Conservation (phyloP, 2,888 invertebrate species). For the Perizoma affinitatum region DNA sequence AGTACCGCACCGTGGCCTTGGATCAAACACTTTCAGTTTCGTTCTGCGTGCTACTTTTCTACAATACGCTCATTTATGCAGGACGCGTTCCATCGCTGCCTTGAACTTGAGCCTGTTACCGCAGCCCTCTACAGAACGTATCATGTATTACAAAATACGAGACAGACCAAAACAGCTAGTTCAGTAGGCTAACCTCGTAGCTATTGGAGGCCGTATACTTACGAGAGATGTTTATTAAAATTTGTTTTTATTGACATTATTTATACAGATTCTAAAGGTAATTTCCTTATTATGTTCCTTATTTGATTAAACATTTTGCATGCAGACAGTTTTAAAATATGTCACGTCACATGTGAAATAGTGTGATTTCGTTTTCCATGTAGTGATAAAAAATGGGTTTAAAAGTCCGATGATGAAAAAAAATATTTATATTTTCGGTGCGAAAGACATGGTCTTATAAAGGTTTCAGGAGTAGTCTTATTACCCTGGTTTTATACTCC, state of each 20-base stretch:
- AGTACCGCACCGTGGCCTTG: slow-evolving; percentile 22
- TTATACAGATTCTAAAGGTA: slow-evolving; percentile 6
- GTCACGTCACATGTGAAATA: not conserved
- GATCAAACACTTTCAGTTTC: slow-evolving; percentile 38
- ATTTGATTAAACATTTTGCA: not conserved
- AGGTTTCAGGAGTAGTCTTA: too few species aligned
- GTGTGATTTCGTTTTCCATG: too few species aligned
- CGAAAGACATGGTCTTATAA: too few species aligned
- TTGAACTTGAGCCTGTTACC: slow-evolving; percentile 63
- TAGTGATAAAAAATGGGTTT: too few species aligned
- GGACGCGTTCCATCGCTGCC: slow-evolving; percentile 58
- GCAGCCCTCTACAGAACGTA: slow-evolving; percentile 41
- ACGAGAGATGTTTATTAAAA: slow-evolving; percentile 43
- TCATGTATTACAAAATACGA: slow-evolving; percentile 48
- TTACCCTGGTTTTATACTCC: too few species aligned
- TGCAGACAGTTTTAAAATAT: not conserved
- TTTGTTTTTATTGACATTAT: slow-evolving; percentile 26
- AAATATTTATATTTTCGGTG: too few species aligned
- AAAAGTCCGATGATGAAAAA: too few species aligned
- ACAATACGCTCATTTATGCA: slow-evolving; percentile 52
- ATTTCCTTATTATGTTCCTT: slow-evolving; percentile 13
- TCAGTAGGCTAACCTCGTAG: slow-evolving; percentile 44
- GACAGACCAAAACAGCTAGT: slow-evolving; percentile 32
- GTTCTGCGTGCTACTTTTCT: slow-evolving; percentile 32
- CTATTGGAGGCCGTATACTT: slow-evolving; percentile 39